Base-by-base conservation (phyloP, 2,888 invertebrate genomes). In the Mycalesis mineus region DNA sequence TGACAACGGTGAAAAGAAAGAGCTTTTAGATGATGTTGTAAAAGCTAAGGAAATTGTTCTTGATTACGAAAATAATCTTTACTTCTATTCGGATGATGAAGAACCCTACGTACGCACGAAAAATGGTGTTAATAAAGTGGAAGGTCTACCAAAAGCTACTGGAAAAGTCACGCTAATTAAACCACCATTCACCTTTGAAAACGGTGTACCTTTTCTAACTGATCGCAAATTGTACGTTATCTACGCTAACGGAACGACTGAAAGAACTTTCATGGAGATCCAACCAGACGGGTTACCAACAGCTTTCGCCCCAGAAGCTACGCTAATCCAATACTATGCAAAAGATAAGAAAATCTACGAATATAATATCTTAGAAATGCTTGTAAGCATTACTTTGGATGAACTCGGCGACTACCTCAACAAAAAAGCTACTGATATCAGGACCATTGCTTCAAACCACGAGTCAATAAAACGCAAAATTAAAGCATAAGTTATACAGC, bases 341-440 rank as follows among this genome's bases (percentile, higher is more conserved):
- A 72, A 77, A 41, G 67, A 85, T 9, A 84, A 86, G 58, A 80
- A 76, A 4, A 79, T 88, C 31, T 88, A 87, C 50, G 74, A 81
- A 61, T 84, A 78, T 65, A 81, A 85, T 47, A 6, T 85, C 0
- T n/a, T 68, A 2, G 3, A 41, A 2, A 44, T 65, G n/a, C 22
- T 65, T 0, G 13, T 65, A 0, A 57, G 67, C 1, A 67, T 66
- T 1, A 0, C 70, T 1, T 5, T 78, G 0, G 53, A 69, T 0
- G 72, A 75, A 0, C 13, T 84, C 0, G 74, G 69, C 22, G 17
- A 47, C 0, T 78, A 63, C 62, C 66, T 84, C 0, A 55, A 66
- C 0, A 64, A 67, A 1, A 76, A 76, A 28, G 33, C 69, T 3
- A 63, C 68, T 0, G 49, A 68, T 0, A 80, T 85, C 11, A 66